Base-by-base conservation (phyloP, 2,888 invertebrate species). In the Tillus elongatus region DNA sequence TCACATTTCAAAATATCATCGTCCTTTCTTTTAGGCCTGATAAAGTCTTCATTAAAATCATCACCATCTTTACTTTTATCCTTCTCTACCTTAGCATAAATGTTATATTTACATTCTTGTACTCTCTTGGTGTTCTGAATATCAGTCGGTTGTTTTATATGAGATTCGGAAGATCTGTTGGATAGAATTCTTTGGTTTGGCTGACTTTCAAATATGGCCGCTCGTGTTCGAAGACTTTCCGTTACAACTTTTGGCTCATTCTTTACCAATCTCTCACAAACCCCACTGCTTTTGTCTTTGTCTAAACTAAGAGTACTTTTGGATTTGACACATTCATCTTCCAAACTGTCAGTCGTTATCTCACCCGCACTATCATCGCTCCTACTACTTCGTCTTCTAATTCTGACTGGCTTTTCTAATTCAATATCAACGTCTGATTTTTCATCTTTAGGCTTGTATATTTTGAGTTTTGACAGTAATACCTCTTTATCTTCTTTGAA, bases 401-500 rank as follows among this genome's bases (percentile, higher is more conserved):
- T 41, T 38, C 30, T 2, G 4, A 13, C 15, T 19, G n/a, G n/a
- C n/a, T 8, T n/a, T 19, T 19, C 24, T 16, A 30, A 15, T 19
- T 9, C 6, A 19, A 19, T 19, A 8, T 9, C 13, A 4, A 19
- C 11, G 6, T 39, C 39, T n/a, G 13, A 24, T 27, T 13, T 30
- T 12, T 56, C 55, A 8, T 56, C 57, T 24, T 42, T 44, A 2
- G 37, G 35, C 30, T 57, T 57, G 46, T 47, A 57, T 11, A 71
- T 67, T 50, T 73, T 72, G 37, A 64, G 47, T n/a, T 62, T 48
- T 6, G 57, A 57, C 30, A 64, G 66, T 30, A 76, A 68, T 16
- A 64, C 58, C 2, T 77, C 75, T 40, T 71, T 75, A 37, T 65
- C 60, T 46, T 79, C 79, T 33, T 80, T 72, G 41, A 89, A 81